These are phyloP conservation scores for Silurus asotus DNA, from an alignment of 2,113 vertebrate genomes.

Conservation along the genomic window DNA sequence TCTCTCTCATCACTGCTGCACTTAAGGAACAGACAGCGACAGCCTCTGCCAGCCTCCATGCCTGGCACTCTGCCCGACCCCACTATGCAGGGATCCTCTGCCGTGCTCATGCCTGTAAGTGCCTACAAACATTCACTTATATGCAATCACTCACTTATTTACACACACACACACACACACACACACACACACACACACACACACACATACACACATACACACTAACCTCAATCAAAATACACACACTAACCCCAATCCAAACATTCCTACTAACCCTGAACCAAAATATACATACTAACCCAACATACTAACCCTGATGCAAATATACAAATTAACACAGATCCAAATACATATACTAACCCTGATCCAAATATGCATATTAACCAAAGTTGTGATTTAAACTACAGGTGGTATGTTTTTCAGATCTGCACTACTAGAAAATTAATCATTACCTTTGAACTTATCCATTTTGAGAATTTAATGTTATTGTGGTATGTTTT, in stretches of 20 bases:
- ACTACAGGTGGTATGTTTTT: no score
- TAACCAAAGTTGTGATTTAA: no score
- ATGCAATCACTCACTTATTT: slow-evolving; percentile 40
- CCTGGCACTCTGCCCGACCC: slow-evolving; percentile 97
- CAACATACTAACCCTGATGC: not conserved
- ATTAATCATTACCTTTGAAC: no score
- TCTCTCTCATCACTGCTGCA: slow-evolving; percentile 97
- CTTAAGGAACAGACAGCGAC: slow-evolving; percentile 97
- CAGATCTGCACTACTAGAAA: no score
- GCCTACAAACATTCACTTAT: slow-evolving; percentile 55
- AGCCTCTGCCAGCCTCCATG: slow-evolving; percentile 99
- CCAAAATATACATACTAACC: no score
- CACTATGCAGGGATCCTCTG: slow-evolving; percentile 96
- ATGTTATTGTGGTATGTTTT: no score
- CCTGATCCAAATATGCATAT: not conserved
- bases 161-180: slow-evolving; percentile 7
- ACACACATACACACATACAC: not conserved
- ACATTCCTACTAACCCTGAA: no score
- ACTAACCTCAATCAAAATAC: not conserved
- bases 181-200: slow-evolving; percentile 19
- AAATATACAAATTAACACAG: no score
- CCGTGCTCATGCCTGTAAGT: slow-evolving; percentile 98
- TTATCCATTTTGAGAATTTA: no score
- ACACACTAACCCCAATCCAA: not conserved
- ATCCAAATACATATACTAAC: not conserved